Base-by-base conservation (phyloP, 2,113 vertebrate species). In the Seriola rivoliana region DNA sequence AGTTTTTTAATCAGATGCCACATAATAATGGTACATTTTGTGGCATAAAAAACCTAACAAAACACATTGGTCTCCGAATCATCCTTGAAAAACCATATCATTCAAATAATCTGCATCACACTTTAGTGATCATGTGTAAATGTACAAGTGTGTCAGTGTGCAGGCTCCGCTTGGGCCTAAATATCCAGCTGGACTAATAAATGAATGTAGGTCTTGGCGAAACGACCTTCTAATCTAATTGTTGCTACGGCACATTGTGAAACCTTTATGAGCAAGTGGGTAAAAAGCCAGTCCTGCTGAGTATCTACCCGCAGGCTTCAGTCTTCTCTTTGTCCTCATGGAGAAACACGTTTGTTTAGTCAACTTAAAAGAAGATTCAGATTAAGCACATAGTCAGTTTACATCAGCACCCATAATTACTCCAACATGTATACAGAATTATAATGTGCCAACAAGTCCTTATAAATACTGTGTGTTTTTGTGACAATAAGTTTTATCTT, bases 131-230 rank as follows among this genome's bases (percentile, higher is more conserved):
- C 1, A 6, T 19, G 38, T 74, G 44, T 21, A 38, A 14, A 36
- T 17, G 38, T 17, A 17, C 16, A 6, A 11, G 34, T 48, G 42
- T 52, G 38, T 66, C 13, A 23, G 17, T 34, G 21, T 32, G 65
- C 17, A 60, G 17, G 5, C 54, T 52, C 66, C 32, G 63, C 25
- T 55, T 19, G 17, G 60, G 23, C 36, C 44, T 63, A 60, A 72
- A 86, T 69, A 57, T 69, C 60, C 57, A 62, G 46, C 46, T 36
- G 74, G 60, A 74, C 52, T 60, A 55, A 71, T 78, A 68, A 76
- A 72, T 82, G 48, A 72, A 57, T 44, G 59, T 59, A 40, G 73
- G 58, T 58, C 59, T 44, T 50, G 63, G 62, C 54, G 69, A 78
- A 71, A 23, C 21, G 12, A 75, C 66, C 68, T 67, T 67, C 48